Base-by-base conservation (phyloP, 2,113 vertebrate genomes). In the Nannospalax galili region DNA sequence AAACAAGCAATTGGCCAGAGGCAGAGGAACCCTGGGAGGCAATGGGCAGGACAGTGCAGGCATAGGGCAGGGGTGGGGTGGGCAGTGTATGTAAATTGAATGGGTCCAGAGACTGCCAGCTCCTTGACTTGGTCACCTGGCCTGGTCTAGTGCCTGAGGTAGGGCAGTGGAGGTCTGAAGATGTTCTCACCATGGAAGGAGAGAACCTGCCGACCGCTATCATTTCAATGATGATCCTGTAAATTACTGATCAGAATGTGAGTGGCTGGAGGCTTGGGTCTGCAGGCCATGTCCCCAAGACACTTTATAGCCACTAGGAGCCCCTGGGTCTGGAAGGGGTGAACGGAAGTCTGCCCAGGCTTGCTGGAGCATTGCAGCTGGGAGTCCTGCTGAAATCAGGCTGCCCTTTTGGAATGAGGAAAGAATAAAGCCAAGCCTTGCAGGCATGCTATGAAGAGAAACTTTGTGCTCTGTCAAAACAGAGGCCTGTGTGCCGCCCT, bases 1-100 rank as follows among this genome's bases (percentile, higher is more conserved):
- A 87, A 93, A 85, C 7, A 81, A 88, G 93, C 77, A 90, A 75
- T 12, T 93, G 72, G n/a, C 64, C 69, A 74, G 88, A 95, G 77
- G 64, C 78, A 78, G 74, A 37, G 4, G 32, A n/a, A 2, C 32
- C 81, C 28, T 0, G 1, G 24, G 84, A 89, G 42, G 64, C 60
- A 37, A 15, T 5, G 3, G 32, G 30, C 90, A 74, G 78, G 60
- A 40, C 69, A 80, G 28, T 14, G 35, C 7, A 15, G 42, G 28
- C 16, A 5, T 15, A 26, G n/a, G 7, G 3, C 14, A 35, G 7
- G 2, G n/a, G 22, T 28, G 22, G 24, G 9, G n/a, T 70, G 26
- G 69, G 65, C 42, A 2, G 26, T 45, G 42, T 85, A 32, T 72
- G 5, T 35, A 79, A 52, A 82, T 56, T 26, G 35, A 1, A 0